Evolutionary conservation across 2,888 invertebrate genomes (phyloP).

Genomic region (Chironomus tentans): DNA sequence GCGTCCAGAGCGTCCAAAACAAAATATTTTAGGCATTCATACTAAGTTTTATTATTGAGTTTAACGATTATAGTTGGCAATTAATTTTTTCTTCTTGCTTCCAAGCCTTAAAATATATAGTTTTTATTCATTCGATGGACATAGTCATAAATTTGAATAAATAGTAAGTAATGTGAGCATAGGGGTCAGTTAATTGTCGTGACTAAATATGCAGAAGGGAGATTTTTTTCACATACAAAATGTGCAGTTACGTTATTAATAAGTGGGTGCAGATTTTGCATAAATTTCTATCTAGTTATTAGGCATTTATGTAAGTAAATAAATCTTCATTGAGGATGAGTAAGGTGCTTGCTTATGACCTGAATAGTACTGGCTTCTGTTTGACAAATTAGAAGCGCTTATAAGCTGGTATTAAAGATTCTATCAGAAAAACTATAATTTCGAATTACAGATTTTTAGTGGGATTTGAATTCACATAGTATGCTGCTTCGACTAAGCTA

Average conservation of each 20-base stretch:
- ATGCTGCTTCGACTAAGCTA: too few species aligned
- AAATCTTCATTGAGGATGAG: too few species aligned
- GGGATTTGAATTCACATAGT: too few species aligned
- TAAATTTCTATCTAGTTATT: neutral
- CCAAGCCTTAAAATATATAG: neutral
- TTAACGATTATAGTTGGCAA: too few species aligned
- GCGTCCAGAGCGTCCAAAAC: neutral
- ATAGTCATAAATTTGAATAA: constrained; percentile 26
- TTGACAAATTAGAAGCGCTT: too few species aligned
- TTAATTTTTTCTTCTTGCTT: neutral
- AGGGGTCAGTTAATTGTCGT: neutral
- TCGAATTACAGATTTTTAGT: too few species aligned
- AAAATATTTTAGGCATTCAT: neutral
- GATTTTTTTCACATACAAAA: neutral
- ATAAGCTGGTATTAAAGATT: too few species aligned
- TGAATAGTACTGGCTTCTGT: too few species aligned
- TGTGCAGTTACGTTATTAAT: neutral
- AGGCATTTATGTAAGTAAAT: too few species aligned
- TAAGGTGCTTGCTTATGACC: too few species aligned
- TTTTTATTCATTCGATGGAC: neutral
- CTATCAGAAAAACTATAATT: too few species aligned
- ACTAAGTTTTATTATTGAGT: too few species aligned
- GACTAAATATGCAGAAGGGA: neutral
- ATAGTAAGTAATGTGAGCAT: constrained; percentile 3
- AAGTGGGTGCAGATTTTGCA: constrained; percentile 10